Base-by-base conservation (phyloP, 2,113 vertebrate species). In the Tragulus kanchil region DNA sequence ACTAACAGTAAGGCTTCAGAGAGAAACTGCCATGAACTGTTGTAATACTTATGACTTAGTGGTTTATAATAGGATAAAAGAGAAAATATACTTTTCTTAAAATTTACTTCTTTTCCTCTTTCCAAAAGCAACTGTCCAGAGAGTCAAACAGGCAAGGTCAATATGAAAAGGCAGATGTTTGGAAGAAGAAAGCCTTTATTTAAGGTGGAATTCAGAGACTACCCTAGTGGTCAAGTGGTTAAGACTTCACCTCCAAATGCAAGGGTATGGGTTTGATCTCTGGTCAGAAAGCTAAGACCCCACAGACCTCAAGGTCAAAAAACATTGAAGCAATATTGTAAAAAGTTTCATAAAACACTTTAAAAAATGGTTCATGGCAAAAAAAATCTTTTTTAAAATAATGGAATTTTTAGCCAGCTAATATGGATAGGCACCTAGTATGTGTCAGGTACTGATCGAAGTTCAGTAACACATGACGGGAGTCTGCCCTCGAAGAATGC, bases 21-120 rank as follows among this genome's bases (percentile, higher is more conserved):
- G 16, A 95, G 26, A 87, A 96, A 81, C 21, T 54, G 13, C 62
- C 54, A 65, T 21, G 50, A 84, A 93, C 8, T 36, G 3, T 73
- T 89, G 31, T 5, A 86, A 54, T 82, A 42, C 78, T 69, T 81
- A 73, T 31, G 64, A 91, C 17, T 77, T 56, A 90, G 13, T 31
- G 36, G 31, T 42, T 96, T 85, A 67, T 58, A 71, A 81, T 36
- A 85, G 45, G 31, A 81, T 45, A 78, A 81, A 79, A 16, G 23
- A 73, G 52, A n/a, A 88, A 82, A 95, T 3, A 26, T 52, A n/a
- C 14, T 90, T 95, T 95, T 71, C 13, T 82, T 31, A 92, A 88
- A 65, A 85, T 36, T 15, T 71, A 58, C 85, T 82, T n/a, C 19
- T 2, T 89, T 48, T 91, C 48, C 6, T 50, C 21, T 84, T 85